Evolutionary conservation across 2,797 vertebrate genomes (phyloP), one percentile per base, ranked within the genome.

Genomic region (Myotis findleyi): DNA sequence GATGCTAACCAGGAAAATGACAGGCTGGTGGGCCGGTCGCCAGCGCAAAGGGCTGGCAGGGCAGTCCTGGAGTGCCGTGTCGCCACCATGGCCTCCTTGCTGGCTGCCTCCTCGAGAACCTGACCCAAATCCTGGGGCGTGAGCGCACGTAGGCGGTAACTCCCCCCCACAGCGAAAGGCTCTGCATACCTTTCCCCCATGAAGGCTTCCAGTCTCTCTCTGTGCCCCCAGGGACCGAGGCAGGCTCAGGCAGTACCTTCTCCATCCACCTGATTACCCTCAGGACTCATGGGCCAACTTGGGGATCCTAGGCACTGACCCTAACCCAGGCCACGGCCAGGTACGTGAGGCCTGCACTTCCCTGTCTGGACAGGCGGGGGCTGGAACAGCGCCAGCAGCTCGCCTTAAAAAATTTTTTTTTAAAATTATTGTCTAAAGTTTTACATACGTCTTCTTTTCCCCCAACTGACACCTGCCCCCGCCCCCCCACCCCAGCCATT

Each of bases 161-260:
- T 96, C 95, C 44, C 95, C 91, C 94, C 94, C 94, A 94, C 82
- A 47, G 44, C 0, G 5, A 91, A 71, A 79, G 95, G 94, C 69
- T 77, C 69, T 38, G 18, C 13, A 62, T 41, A 69, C 94, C 94
- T 94, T 83, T 88, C 71, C 82, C 79, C 38, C 47, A 59, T 47
- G 16, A 17, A 6, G 8, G 72, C 68, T 94, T 96, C 95, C 87
- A 75, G 73, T 44, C 51, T 57, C 80, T 62, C 83, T 9, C 20
- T 75, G 49, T 8, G 57, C 33, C 33, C 77, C 25, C 11, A 64
- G 89, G 30, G 51, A 25, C 72, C 36, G 79, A 69, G 62, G 49
- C 53, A 75, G 51, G 21, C 72, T n/a, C 86, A 69, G 62, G 53
- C 53, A 75, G 55, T 33, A 57, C 72, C 76, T 91, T 84, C 25